phyloP scores from a whole-genome alignment of 2,888 invertebrate genomes.

The Xiphydria camelus region DNA sequence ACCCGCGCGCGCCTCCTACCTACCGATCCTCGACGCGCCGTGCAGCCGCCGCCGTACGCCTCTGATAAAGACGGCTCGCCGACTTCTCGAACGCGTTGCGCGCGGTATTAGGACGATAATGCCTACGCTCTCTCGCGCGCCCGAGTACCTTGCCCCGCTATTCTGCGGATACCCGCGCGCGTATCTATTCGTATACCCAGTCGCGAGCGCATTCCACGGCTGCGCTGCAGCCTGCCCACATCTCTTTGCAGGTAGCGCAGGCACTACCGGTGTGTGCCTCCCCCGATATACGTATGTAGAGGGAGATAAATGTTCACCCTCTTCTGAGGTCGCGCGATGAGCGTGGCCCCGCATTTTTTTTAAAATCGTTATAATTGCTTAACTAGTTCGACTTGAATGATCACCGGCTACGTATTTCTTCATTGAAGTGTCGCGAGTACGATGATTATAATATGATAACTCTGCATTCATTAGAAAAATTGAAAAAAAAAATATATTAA shows the following conservation, averaged over 20 bases:
- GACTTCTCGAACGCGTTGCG: neutral
- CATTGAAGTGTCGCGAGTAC: too few species aligned
- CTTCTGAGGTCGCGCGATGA: conserved; percentile 19
- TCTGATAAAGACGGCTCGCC: conserved; percentile 13
- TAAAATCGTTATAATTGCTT: too few species aligned
- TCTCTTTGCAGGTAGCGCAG: conserved; percentile 35
- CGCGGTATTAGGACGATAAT: conserved; percentile 27
- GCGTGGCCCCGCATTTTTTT: too few species aligned
- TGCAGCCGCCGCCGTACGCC: conserved; percentile 4
- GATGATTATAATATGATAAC: too few species aligned
- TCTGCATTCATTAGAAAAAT: too few species aligned
- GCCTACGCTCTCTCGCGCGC: conserved; percentile 18
- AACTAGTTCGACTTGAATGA: too few species aligned
- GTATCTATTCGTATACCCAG: too few species aligned
- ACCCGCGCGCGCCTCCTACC: conserved; percentile 6
- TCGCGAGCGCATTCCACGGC: too few species aligned
- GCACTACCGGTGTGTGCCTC: conserved; percentile 16
- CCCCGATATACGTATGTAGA: conserved; percentile 23
- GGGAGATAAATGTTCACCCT: conserved; percentile 23
- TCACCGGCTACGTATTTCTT: too few species aligned
- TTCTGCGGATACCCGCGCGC: too few species aligned
- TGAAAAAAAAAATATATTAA: too few species aligned
- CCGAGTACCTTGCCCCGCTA: conserved; percentile 21
- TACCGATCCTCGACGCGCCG: conserved; percentile 11
- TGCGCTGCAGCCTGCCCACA: conserved; percentile 38